Percentiles rank a stretch among this genome's conserved stretches.
These are phyloP conservation scores for Heliothis virescens DNA, from an alignment of 1,140 invertebrate genomes.

Conservation along the genomic window DNA sequence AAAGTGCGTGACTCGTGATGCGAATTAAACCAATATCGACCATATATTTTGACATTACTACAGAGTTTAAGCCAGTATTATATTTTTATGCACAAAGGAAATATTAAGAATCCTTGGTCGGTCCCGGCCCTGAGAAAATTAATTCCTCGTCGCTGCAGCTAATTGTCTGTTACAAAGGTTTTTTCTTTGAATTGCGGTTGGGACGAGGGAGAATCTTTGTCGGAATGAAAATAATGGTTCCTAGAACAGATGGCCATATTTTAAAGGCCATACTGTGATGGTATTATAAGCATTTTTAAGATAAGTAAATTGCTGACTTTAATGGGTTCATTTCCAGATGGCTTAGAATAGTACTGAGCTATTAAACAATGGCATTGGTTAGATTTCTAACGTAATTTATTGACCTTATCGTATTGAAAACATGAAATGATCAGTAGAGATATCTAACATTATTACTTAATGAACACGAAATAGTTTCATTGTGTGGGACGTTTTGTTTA, in stretches of 20 bases:
- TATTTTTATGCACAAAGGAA: slow-evolving; percentile 43
- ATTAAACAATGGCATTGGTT: not conserved
- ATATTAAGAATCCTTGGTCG: slow-evolving; percentile 35
- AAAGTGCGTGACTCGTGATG: not conserved
- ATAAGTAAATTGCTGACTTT: slow-evolving; percentile 31
- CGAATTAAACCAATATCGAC: slow-evolving; percentile 22
- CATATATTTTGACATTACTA: slow-evolving; percentile 7
- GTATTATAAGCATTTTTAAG: slow-evolving; percentile 33
- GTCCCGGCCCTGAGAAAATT: slow-evolving; percentile 34
- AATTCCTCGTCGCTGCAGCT: slow-evolving; percentile 67
- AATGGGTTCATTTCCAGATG: slow-evolving; percentile 18
- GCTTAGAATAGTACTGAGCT: not conserved
- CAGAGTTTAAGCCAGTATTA: slow-evolving; percentile 32
- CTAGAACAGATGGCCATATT: slow-evolving; percentile 59
- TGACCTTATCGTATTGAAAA: not conserved
- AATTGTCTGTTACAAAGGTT: slow-evolving; percentile 74
- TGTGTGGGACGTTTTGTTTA: not conserved
- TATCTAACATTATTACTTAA: too few relatives aligned
- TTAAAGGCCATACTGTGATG: slow-evolving; percentile 46
- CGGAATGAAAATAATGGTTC: slow-evolving; percentile 61
- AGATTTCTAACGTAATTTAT: not conserved
- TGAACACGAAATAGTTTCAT: not conserved
- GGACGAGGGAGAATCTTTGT: slow-evolving; percentile 60
- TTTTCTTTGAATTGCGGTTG: slow-evolving; percentile 56
- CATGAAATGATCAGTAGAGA: too few relatives aligned